Evolutionary conservation across 2,888 invertebrate genomes (phyloP), one percentile per base, ranked within the genome.

Genomic region (Cistogaster globosa): DNA sequence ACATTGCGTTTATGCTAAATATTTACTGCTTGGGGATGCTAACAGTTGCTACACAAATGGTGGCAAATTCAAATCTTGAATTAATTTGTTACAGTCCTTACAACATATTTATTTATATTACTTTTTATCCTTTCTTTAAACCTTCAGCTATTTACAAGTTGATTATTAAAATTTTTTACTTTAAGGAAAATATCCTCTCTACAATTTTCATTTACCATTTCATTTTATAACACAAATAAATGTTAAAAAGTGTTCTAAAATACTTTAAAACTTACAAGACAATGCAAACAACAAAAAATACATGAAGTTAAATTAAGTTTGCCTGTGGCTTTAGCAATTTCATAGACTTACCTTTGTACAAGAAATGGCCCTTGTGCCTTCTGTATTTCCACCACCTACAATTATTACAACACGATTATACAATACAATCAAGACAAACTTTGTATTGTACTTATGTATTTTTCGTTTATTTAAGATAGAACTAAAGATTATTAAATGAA

Each of bases 241-340:
- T 18, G 20, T 58, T 48, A 32, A 32, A 32, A 32, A 32, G 2
- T 12, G 12, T 42, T 75, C 55, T 22, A 1, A 26, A 0, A 67
- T 48, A 48, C 45, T 48, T 48, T 48, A n/a, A 2, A 48, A 22
- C n/a, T 16, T 32, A 32, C 36, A 68, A 20, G 14, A 53, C 53
- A 78, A 38, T 79, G 48, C 48, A 57, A 26, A 7, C 2, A 5
- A 65, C 57, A 75, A 69, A 12, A 12, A 12, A 51, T 63, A 69
- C 77, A 81, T 84, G 77, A 77, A 77, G 77, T 77, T 81, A 77
- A 84, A 84, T 81, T 81, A 84, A 81, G n/a, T 81, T 81, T 72
- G 84, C 84, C 84, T 63, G 55, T 22, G 68, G 84, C 76, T 67
- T 68, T 26, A 63, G 62, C 51, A 55, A 62, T 68, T 75, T 75